Conservation (phyloP, 2,888 invertebrate species). For the Ferrisia virgata region DNA sequence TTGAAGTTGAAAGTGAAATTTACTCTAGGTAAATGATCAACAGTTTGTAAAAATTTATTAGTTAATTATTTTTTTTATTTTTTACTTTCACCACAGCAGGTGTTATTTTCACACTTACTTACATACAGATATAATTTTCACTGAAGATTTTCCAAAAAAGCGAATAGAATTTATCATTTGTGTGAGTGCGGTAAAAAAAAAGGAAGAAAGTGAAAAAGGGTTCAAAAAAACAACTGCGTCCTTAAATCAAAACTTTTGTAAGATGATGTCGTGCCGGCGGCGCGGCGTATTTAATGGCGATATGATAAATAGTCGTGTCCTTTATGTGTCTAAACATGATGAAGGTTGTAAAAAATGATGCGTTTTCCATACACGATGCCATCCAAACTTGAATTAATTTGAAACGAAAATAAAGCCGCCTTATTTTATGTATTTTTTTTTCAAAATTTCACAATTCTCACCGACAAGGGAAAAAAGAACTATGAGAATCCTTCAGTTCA, state of each 20-base stretch:
- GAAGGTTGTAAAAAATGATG: slow-evolving; percentile 30
- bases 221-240: slow-evolving; percentile 21
- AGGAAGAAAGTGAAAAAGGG: not conserved
- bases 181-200: not conserved
- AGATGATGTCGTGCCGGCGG: slow-evolving; percentile 12
- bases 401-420: not conserved
- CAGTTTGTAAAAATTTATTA: not conserved
- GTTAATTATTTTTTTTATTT: not conserved
- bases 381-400: slow-evolving; percentile 4
- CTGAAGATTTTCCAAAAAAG: not conserved
- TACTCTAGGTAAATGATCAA: not conserved
- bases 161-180: not conserved
- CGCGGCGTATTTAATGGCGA: slow-evolving; percentile 30
- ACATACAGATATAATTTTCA: not conserved
- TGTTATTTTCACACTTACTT: no score
- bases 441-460: slow-evolving; percentile 18
- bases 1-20: not conserved
- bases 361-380: not conserved
- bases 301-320: slow-evolving; percentile 23
- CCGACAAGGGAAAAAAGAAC: not conserved
- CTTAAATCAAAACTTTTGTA: slow-evolving; percentile 23
- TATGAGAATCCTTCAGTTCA: not conserved
- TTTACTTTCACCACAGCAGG: not conserved
- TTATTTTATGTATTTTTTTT: not conserved
- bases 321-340: slow-evolving; percentile 15